Conservation (phyloP, 35 echinoderm and acorn worm genomes). For the Nesometra sesokonis region DNA sequence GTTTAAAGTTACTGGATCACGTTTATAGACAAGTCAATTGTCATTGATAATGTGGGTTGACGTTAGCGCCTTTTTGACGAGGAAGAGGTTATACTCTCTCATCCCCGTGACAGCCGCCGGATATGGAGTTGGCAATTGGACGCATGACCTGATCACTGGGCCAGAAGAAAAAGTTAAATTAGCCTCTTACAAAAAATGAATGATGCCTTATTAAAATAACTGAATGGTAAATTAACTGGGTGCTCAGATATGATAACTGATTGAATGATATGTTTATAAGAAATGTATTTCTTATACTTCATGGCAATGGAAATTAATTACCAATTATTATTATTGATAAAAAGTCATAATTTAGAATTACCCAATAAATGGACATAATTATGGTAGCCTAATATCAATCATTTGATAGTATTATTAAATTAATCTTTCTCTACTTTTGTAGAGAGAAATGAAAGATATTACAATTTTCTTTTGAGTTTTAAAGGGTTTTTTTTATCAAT, state of each 20-base stretch:
- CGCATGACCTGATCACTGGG: neutral
- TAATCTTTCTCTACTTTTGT: no score
- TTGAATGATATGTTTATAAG: neutral
- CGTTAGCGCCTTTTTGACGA: neutral
- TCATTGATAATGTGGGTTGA: neutral
- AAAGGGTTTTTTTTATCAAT: no score
- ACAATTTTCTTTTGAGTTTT: no score
- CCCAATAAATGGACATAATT: no score
- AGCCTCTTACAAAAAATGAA: neutral
- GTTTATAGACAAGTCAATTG: neutral
- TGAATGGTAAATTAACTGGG: neutral
- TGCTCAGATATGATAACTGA: neutral
- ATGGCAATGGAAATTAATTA: no score
- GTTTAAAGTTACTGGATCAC: neutral
- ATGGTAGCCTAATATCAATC: no score
- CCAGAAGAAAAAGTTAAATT: neutral
- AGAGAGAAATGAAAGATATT: no score
- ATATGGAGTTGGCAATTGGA: neutral
- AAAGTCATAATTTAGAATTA: no score
- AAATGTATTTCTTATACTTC: no score
- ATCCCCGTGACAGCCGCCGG: neutral
- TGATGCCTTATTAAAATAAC: no score
- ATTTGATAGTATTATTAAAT: no score
- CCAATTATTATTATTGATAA: no score
- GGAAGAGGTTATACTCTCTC: neutral